Base-by-base conservation (phyloP, 2,888 invertebrate species). In the Eupithecia subumbrata region DNA sequence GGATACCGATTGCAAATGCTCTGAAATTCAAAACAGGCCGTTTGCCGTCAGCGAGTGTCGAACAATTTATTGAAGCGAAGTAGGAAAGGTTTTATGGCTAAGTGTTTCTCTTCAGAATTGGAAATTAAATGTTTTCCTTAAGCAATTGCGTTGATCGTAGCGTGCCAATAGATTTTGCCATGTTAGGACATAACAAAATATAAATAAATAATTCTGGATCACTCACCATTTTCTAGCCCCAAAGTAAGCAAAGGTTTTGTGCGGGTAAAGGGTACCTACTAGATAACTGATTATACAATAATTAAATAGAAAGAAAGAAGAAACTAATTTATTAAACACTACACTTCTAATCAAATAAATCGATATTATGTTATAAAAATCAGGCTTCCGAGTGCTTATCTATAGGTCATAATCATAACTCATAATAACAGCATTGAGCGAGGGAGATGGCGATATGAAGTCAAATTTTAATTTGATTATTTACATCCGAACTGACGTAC, bases 11-110 rank as follows among this genome's bases (percentile, higher is more conserved):
- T 88, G 89, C 89, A 87, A 93, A 92, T 90, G 91, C 87, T 89
- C 90, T 87, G 89, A 92, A 93, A 93, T 94, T 93, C 94, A 93
- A 94, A 94, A 91, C 90, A 92, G 92, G 89, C 90, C 86, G 90
- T 92, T 92, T 90, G 88, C 84, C 88, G 90, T 89, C 92, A 86
- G 90, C 89, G 87, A 89, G 85, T 86, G 88, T 84, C 85, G 82
- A 79, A 83, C 84, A 88, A 93, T 92, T 92, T 92, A 93, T 92
- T 88, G 90, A 86, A 90, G 90, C 86, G 90, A 88, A 88, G 88
- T 87, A 84, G 84, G 84, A 40, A 84, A 81, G 84, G 85, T 85
- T 88, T 88, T 88, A 89, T 88, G 78, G 84, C 80, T 82, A 80
- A 76, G 74, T 22, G 40, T 70, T 70, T 67, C 68, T 66, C 69